Evolutionary conservation across 2,888 invertebrate species (phyloP), one percentile per base, ranked within the genome.

Genomic region (Campoplex capitator): DNA sequence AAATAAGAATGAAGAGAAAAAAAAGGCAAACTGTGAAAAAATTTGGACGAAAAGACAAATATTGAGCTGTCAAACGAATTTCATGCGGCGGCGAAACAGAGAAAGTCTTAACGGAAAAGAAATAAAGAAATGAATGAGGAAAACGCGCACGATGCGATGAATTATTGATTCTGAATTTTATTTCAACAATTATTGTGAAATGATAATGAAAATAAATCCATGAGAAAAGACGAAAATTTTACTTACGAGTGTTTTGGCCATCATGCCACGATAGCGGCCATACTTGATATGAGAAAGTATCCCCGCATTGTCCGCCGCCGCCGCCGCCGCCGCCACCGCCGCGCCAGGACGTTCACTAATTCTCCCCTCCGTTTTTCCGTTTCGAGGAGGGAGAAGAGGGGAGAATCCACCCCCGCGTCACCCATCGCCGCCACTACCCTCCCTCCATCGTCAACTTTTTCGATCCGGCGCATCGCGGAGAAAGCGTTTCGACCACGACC

Each of bases 241-340:
- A 94, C 94, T 94, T 94, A 94, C 94, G 92, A 93, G 92, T 93
- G 93, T 94, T 94, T 94, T 94, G 93, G 93, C 94, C 94, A 93
- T 94, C 94, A 92, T 93, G 93, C 93, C 94, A 94, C 93, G 93
- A 93, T 93, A 94, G 94, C 94, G 94, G 94, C 94, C 94, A 94
- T 94, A 93, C 94, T 94, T 93, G 94, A 94, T 94, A 94, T 94
- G 94, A 94, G 94, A 94, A 94, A 94, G 93, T 94, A 93, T 94
- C 93, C 93, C 94, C 92, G 93, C 94, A 93, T 94, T 94, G 93
- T 93, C 38, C 38, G 38, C 38, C 38, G 38, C 38, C 93, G 23
- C 23, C 23, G 23, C 23, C 0, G 23, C 23, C 23, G 23, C 23
- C 23, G 23, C 23, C 23, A 0, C 23, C 0, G n/a, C n/a, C 42